phyloP scores from a whole-genome alignment of 2,888 invertebrate species.

The Trimorus sp. region DNA sequence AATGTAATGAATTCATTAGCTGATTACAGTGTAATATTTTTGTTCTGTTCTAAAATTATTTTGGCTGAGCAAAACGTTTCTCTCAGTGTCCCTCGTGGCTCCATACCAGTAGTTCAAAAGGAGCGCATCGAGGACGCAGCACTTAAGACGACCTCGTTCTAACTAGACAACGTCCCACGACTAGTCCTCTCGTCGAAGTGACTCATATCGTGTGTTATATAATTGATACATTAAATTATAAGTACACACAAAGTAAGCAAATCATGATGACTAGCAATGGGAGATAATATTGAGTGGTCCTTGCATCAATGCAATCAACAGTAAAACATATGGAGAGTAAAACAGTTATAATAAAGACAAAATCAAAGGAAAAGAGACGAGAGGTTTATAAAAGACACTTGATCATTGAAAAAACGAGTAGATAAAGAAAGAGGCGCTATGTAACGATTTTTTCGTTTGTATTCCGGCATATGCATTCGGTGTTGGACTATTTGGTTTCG shows the following conservation, averaged over 20 bases:
- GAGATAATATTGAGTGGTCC: slow-evolving; percentile 88
- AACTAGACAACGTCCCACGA: slow-evolving; percentile 35
- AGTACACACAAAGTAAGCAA: slow-evolving; percentile 79
- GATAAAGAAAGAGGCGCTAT: slow-evolving; percentile 51
- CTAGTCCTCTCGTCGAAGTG: slow-evolving; percentile 42
- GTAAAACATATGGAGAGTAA: slow-evolving; percentile 72
- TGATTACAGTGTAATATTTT: too few relatives aligned
- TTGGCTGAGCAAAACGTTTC: not conserved
- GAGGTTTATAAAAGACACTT: slow-evolving; percentile 55
- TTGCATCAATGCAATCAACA: slow-evolving; percentile 84
- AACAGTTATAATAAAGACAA: slow-evolving; percentile 57
- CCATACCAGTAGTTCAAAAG: not conserved
- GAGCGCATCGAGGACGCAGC: not conserved
- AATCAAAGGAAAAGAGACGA: slow-evolving; percentile 54
- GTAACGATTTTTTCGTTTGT: slow-evolving; percentile 33
- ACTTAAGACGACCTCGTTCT: slow-evolving; percentile 3
- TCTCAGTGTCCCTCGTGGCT: not conserved
- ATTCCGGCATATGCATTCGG: slow-evolving; percentile 52
- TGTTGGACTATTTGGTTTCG: slow-evolving; percentile 47
- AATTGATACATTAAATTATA: slow-evolving; percentile 71
- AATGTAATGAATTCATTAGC: too few relatives aligned
- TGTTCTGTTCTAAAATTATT: too few relatives aligned
- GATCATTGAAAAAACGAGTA: slow-evolving; percentile 64
- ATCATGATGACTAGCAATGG: slow-evolving; percentile 80
- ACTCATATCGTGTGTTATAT: slow-evolving; percentile 46